Evolutionary conservation across 2,888 invertebrate species (phyloP).

Genomic region (Linyphia triangularis): DNA sequence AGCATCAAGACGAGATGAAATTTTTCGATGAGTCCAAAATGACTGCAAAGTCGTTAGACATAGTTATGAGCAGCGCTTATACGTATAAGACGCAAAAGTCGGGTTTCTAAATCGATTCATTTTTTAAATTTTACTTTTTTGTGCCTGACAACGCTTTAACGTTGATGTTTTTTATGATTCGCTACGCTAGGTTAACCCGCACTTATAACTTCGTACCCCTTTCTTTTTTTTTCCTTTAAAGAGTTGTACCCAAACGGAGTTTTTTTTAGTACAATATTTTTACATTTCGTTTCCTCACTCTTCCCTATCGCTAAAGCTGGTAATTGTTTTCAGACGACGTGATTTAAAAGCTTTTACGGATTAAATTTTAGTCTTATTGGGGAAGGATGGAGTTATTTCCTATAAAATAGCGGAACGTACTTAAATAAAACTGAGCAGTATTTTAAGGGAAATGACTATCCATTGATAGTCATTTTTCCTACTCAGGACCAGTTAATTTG

Average conservation of each 20-base stretch:
- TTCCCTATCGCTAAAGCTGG: background rate
- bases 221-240: background rate
- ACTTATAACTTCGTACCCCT: background rate
- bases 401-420: background rate
- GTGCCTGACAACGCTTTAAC: background rate
- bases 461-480: background rate
- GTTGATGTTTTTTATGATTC: slow-evolving; percentile 8
- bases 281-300: slow-evolving; percentile 31
- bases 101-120: slow-evolving; percentile 29
- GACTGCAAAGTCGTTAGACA: slow-evolving; percentile 47
- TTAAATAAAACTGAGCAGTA: background rate
- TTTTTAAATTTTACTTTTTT: slow-evolving; percentile 34
- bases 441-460: background rate
- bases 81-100: slow-evolving; percentile 26
- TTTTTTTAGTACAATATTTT: slow-evolving; percentile 30
- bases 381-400: background rate
- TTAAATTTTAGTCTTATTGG: background rate
- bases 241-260: slow-evolving; percentile 18
- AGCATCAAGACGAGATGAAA: slow-evolving; percentile 43
- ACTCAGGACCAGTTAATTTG: background rate
- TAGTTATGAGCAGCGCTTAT: slow-evolving; percentile 40
- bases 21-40: slow-evolving; percentile 42
- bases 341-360: slow-evolving; percentile 50
- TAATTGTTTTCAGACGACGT: slow-evolving; percentile 40
- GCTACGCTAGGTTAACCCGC: slow-evolving; percentile 23